Conservation (phyloP, 2,113 vertebrate genomes). For the Pipa parva region DNA sequence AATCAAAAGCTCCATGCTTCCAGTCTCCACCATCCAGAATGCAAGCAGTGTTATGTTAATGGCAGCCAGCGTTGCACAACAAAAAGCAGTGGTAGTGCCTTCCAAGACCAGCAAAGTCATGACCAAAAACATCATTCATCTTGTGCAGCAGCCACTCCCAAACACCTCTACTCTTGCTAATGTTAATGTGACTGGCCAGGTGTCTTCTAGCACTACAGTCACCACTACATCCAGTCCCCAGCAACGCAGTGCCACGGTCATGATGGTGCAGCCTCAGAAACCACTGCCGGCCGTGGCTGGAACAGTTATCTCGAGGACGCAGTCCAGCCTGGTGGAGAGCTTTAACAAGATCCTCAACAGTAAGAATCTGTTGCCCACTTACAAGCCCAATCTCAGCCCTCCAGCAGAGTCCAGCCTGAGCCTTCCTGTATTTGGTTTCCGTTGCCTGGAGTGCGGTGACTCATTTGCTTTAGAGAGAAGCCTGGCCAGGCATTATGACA, state of each 20-base stretch:
- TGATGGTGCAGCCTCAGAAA: constrained; percentile 62
- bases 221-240: constrained; percentile 60
- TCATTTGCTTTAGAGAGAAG: constrained; percentile 89
- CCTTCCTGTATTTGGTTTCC: constrained; percentile 75
- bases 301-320: constrained; percentile 84
- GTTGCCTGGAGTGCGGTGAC: constrained; percentile 91
- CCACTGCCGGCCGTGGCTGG: constrained; percentile 62
- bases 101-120: constrained; percentile 48
- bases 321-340: constrained; percentile 88
- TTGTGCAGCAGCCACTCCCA: constrained; percentile 64
- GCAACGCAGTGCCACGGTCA: constrained; percentile 66
- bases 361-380: constrained; percentile 87
- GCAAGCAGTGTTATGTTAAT: constrained; percentile 92
- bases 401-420: constrained; percentile 76
- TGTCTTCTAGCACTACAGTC: constrained; percentile 48
- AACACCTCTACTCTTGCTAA: constrained; percentile 50
- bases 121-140: constrained; percentile 64
- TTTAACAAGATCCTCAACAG: constrained; percentile 96
- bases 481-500: constrained; percentile 85
- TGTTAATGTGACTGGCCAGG: constrained; percentile 53
- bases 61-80: constrained; percentile 71
- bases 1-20: constrained; percentile 75
- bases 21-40: constrained; percentile 76
- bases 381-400: constrained; percentile 80
- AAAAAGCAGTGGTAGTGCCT: constrained; percentile 63